Percentiles rank a stretch among this genome's conserved stretches.
Conservation (phyloP, 2,113 vertebrate species). For the Gymnorhina tibicen region DNA sequence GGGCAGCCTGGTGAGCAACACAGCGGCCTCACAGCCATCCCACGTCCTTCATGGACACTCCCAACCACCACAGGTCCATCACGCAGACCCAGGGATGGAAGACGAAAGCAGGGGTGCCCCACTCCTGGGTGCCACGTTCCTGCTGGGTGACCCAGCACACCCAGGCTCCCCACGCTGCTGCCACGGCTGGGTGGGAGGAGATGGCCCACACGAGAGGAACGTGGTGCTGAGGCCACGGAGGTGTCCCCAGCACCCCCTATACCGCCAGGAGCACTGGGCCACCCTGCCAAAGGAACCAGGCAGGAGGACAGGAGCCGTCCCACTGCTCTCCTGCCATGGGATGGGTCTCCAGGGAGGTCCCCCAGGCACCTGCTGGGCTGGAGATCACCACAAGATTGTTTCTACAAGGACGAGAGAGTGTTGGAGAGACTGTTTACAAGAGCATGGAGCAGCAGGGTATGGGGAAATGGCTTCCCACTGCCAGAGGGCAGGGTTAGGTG, state of each 20-base stretch:
- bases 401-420: neutral
- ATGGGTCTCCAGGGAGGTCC: neutral
- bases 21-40: fast-evolving
- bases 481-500: neutral
- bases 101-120: neutral
- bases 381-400: neutral
- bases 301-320: neutral
- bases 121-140: neutral
- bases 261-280: neutral
- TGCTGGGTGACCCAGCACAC: neutral
- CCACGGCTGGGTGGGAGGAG: neutral
- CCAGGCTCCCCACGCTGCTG: neutral
- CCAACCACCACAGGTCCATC: neutral
- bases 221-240: fast-evolving
- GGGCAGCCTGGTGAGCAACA: neutral
- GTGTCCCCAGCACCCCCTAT: neutral
- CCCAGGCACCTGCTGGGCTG: fast-evolving
- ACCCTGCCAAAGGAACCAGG: fast-evolving
- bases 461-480: neutral
- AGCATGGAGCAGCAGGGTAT: neutral
- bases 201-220: neutral
- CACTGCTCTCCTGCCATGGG: neutral
- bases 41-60: neutral
- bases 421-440: neutral
- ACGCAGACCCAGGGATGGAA: neutral